Conservation (phyloP, 1,140 invertebrate genomes). For the Megalopta genalis region DNA sequence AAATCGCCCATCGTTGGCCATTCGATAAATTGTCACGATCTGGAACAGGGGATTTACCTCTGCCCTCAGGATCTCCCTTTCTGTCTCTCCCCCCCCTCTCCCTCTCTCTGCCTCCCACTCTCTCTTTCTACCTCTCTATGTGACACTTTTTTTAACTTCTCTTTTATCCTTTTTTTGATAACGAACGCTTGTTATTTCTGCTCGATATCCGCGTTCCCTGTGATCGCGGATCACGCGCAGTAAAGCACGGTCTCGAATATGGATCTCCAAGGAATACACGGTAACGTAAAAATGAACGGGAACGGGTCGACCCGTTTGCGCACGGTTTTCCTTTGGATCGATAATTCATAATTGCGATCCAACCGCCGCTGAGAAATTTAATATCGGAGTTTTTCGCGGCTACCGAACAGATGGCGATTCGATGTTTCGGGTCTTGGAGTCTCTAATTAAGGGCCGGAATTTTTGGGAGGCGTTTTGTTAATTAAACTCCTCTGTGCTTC, state of each 20-base stretch:
- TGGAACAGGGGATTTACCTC: neutral
- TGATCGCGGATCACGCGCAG: neutral
- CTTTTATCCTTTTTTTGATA: neutral
- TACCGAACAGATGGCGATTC: neutral
- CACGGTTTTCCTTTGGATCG: neutral
- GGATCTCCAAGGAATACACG: constrained; percentile 6
- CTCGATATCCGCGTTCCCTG: neutral
- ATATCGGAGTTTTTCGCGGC: neutral
- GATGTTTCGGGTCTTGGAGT: neutral
- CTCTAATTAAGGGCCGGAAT: neutral
- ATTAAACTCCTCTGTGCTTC: neutral
- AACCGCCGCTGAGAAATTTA: neutral
- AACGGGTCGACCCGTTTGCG: neutral
- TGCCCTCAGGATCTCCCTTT: neutral
- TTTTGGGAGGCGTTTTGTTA: neutral
- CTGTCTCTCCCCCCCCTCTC: neutral
- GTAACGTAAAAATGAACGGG: neutral
- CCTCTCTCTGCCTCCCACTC: neutral
- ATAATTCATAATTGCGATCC: neutral
- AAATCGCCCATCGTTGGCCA: neutral
- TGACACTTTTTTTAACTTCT: too few species aligned
- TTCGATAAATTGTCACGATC: neutral
- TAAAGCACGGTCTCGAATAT: neutral
- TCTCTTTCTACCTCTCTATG: neutral
- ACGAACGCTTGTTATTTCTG: constrained; percentile 7